Percentiles rank a stretch among this genome's conserved stretches.
Conservation (phyloP, 2,888 invertebrate species). For the Kuschelorhynchus macadamiae region DNA sequence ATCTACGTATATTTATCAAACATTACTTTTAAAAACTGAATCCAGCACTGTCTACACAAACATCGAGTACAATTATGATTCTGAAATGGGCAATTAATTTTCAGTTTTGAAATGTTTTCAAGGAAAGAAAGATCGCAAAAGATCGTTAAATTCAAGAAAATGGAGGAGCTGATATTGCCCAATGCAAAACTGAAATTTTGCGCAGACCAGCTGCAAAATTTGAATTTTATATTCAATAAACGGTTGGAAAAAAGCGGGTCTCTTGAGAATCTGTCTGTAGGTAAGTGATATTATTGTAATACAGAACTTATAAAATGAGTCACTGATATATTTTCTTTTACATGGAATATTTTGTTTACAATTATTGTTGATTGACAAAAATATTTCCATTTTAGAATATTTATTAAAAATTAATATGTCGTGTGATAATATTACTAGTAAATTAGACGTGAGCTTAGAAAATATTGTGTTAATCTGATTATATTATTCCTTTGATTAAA, state of each 20-base stretch:
- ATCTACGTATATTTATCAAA: too few relatives aligned
- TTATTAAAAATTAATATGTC: too few relatives aligned
- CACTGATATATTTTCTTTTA: background rate
- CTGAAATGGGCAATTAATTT: conserved; percentile 6
- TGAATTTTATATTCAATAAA: conserved; percentile 69
- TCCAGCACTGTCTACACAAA: background rate
- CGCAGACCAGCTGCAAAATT: conserved; percentile 69
- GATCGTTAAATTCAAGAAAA: conserved; percentile 59
- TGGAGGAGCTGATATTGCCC: conserved; percentile 68
- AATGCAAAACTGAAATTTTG: conserved; percentile 70
- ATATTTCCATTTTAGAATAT: background rate
- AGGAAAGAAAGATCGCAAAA: conserved; percentile 52
- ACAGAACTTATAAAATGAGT: too few relatives aligned
- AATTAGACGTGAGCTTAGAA: too few relatives aligned
- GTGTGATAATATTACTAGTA: too few relatives aligned
- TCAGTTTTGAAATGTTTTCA: conserved; percentile 54
- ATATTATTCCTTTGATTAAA: background rate
- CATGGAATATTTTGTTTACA: background rate
- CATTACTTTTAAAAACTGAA: background rate
- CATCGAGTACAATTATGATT: conserved; percentile 14
- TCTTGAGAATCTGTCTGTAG: conserved; percentile 14
- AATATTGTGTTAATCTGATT: too few relatives aligned
- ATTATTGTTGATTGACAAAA: background rate
- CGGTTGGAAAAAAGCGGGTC: conserved; percentile 53
- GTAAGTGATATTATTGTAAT: conserved; percentile 11